phyloP scores from a whole-genome alignment of 2,888 invertebrate genomes.

The Orgyia antiqua region DNA sequence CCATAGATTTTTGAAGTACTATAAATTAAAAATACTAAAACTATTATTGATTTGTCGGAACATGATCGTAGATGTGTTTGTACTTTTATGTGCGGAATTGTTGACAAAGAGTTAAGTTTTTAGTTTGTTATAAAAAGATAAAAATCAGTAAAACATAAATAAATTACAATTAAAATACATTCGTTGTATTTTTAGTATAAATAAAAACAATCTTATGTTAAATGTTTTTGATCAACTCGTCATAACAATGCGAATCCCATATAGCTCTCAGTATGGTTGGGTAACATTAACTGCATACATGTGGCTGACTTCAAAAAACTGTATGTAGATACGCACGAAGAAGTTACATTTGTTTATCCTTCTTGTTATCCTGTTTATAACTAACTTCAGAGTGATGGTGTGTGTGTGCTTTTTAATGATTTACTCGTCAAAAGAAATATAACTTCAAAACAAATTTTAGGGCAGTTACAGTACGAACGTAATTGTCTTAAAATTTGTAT shows the following conservation, averaged over 20 bases:
- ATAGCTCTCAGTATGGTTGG: constrained; percentile 34
- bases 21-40: no score
- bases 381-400: no score
- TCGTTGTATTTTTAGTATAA: constrained; percentile 27
- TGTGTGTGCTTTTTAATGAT: no score
- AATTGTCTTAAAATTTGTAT: constrained; percentile 6
- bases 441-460: no score
- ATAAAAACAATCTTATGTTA: constrained; percentile 28
- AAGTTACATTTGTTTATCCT: no score
- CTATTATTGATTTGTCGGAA: constrained; percentile 56
- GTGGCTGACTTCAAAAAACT: constrained; percentile 57
- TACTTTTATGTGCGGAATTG: constrained; percentile 62
- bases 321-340: no score
- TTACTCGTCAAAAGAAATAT: no score
- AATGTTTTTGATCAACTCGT: constrained; percentile 32
- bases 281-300: constrained; percentile 31
- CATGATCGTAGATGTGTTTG: constrained; percentile 54
- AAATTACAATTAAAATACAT: constrained; percentile 30
- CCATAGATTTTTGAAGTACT: no score
- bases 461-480: constrained; percentile 3
- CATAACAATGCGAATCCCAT: constrained; percentile 39
- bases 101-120: constrained; percentile 24
- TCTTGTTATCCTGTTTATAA: no score
- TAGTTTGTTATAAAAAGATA: constrained; percentile 30
- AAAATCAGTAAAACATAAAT: constrained; percentile 21